These are phyloP conservation scores for Acanthopagrus latus DNA, from an alignment of 2,797 vertebrate genomes.

Conservation along the genomic window DNA sequence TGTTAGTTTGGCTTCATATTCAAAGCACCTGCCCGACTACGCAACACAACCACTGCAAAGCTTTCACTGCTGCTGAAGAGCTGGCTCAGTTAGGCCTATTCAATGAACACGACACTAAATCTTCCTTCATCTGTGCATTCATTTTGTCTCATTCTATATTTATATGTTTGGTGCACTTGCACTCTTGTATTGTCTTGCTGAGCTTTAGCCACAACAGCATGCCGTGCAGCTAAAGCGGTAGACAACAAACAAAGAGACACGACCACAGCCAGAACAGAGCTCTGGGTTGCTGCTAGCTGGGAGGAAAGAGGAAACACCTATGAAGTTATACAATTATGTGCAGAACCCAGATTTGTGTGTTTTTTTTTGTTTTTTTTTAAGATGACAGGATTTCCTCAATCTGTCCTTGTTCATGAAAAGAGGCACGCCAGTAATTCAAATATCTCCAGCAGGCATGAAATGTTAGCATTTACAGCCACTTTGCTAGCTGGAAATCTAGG, in stretches of 20 bases:
- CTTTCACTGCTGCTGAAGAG: background rate
- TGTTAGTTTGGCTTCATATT: constrained; percentile 48
- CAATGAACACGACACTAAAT: constrained; percentile 5
- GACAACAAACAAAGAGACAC: constrained; percentile 10
- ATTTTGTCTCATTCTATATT: background rate
- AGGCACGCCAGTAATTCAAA: constrained; percentile 3
- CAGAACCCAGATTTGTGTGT: background rate
- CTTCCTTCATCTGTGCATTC: background rate
- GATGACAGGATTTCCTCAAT: background rate
- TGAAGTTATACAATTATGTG: background rate
- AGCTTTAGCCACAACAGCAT: background rate
- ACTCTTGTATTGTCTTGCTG: background rate
- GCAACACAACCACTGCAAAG: constrained; percentile 8
- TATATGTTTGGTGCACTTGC: background rate
- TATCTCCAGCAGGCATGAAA: constrained; percentile 14
- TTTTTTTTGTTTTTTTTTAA: background rate
- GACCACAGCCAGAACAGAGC: constrained; percentile 9
- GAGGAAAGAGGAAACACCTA: constrained; percentile 10
- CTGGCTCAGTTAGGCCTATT: background rate
- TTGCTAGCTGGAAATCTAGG: background rate
- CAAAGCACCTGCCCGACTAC: constrained; percentile 21
- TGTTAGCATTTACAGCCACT: background rate
- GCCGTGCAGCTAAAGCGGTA: background rate
- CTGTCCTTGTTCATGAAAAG: background rate
- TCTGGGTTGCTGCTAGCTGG: background rate